Evolutionary conservation across 2,888 invertebrate genomes (phyloP).

Genomic region (Andrena bucephala): DNA sequence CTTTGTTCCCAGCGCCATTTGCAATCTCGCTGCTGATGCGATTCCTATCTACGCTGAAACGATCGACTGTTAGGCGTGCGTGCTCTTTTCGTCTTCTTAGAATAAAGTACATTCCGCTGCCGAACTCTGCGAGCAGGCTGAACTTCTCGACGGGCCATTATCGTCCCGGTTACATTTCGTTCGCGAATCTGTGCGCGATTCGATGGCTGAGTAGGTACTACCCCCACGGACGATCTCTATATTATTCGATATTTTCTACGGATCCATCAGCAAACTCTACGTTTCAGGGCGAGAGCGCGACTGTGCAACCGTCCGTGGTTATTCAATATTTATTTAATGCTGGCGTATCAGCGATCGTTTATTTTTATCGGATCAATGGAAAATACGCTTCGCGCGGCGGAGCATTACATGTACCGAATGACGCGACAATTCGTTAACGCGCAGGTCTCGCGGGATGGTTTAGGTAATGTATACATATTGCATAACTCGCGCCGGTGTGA

Average conservation of each 20-base stretch:
- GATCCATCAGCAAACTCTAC: neutral
- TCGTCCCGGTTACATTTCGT: too few species aligned
- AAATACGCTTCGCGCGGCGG: neutral
- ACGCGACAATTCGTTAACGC: slow-evolving; percentile 45
- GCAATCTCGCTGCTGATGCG: neutral
- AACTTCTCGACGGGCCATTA: too few species aligned
- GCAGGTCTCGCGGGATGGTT: slow-evolving; percentile 47
- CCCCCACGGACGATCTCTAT: too few species aligned
- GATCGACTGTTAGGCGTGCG: neutral
- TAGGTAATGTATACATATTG: slow-evolving; percentile 55
- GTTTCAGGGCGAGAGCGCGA: neutral
- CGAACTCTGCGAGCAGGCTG: too few species aligned
- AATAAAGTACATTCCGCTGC: neutral
- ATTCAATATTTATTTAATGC: slow-evolving; percentile 6
- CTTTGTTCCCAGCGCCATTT: neutral
- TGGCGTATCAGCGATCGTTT: neutral
- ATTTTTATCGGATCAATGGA: neutral
- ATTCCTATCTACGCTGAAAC: neutral
- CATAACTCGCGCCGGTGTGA: slow-evolving; percentile 42
- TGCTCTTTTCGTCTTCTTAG: neutral
- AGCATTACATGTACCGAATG: slow-evolving; percentile 9
- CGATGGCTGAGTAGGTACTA: too few species aligned
- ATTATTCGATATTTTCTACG: neutral
- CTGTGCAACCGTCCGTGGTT: neutral
- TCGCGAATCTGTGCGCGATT: too few species aligned